phyloP scores from a whole-genome alignment of 2,888 invertebrate genomes.

The Hirtodrosophila alboralis region DNA sequence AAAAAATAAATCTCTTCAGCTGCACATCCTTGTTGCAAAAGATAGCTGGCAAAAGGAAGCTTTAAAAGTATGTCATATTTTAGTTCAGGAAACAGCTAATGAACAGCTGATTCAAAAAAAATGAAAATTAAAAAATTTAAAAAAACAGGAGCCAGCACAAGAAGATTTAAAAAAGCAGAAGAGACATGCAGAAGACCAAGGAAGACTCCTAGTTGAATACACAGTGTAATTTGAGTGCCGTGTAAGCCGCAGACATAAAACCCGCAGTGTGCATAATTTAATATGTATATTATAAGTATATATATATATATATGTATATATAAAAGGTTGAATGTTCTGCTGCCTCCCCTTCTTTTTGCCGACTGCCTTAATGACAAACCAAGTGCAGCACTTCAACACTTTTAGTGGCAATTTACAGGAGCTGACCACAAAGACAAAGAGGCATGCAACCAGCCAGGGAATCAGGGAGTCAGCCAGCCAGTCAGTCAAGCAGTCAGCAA shows the following conservation, averaged over 20 bases:
- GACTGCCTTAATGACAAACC: slow-evolving; percentile 66
- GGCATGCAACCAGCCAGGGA: no score
- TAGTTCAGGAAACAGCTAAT: slow-evolving; percentile 30
- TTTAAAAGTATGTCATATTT: slow-evolving; percentile 5
- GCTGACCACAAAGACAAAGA: slow-evolving; percentile 71
- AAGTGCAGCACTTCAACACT: slow-evolving; percentile 76
- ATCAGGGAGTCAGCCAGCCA: no score
- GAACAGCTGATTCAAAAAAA: slow-evolving; percentile 16
- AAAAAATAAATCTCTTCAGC: not conserved
- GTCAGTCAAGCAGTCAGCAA: slow-evolving; percentile 12
- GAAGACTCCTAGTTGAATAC: slow-evolving; percentile 23
- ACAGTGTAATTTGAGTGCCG: slow-evolving; percentile 70
- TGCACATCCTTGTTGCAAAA: not conserved
- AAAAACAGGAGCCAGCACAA: slow-evolving; percentile 11
- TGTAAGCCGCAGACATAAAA: slow-evolving; percentile 72
- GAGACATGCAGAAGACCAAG: slow-evolving; percentile 8
- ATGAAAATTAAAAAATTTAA: slow-evolving; percentile 5
- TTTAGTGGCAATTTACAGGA: slow-evolving; percentile 80
- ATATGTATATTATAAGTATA: slow-evolving; percentile 71
- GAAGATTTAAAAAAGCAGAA: slow-evolving; percentile 5
- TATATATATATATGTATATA: no score
- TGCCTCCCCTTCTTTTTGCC: not conserved
- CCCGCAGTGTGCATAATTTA: slow-evolving; percentile 71
- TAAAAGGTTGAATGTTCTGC: slow-evolving; percentile 27
- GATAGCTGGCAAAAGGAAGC: not conserved